Evolutionary conservation across 2,113 vertebrate species (phyloP), one percentile per base, ranked within the genome.

Genomic region (Lathamus discolor): DNA sequence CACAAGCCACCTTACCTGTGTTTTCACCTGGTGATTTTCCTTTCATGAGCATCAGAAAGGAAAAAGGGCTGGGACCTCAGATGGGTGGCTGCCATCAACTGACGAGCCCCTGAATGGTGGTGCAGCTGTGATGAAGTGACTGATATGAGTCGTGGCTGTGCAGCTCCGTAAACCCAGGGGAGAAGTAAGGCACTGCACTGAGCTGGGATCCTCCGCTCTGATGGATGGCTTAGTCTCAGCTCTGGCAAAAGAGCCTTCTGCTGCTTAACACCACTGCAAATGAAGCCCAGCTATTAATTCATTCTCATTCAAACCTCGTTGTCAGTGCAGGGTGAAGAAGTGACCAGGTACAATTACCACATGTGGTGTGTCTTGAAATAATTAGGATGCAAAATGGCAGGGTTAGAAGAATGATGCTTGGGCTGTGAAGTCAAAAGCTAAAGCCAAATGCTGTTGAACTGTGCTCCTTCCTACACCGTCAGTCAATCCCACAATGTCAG

Each of bases 171-270:
- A 5, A 1, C 5, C 39, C 10, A 52, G 25, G 75, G 44, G 11
- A 5, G 25, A 46, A 20, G 13, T 4, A 6, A 22, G 5, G 2
- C 3, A 1, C 3, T 24, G 43, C 3, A 0, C 20, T 2, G 52
- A 39, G 54, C 68, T 69, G 83, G 27, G 41, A 8, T 31, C 33
- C 20, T 77, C 77, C 18, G 14, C 1, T 46, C 18, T 2, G 15
- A 3, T 33, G 25, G 25, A 6, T 0, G 3, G 66, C 7, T 70
- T 39, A 35, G 51, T 8, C 37, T 37, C 49, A 20, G 83, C 61
- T 78, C 68, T 37, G 64, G 28, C 27, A 54, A 41, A 86, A 77
- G 54, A 79, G 43, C 51, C 20, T 67, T 41, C 29, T 51, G 69
- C 59, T 67, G 67, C 35, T 55, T 84, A 52, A 41, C 2, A 4